A percentile compares a stretch with the other conserved stretches of the same genome.
phyloP scores from a whole-genome alignment of 2,797 vertebrate genomes.

The Poecilia wingei region DNA sequence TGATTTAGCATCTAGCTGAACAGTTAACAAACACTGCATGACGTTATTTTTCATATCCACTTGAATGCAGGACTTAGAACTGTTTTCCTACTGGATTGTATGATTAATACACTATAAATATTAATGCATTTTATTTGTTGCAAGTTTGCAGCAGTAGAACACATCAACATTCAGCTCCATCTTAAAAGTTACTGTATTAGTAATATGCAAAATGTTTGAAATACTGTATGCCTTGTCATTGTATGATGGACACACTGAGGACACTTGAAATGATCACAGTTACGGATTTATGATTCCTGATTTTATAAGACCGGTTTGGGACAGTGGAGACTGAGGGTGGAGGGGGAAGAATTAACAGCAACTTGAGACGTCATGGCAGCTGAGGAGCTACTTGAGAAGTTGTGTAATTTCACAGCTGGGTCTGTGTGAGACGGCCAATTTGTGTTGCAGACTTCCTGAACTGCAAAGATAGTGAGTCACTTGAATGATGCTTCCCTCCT shows the following conservation, averaged over 20 bases:
- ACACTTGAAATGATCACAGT: conserved; percentile 43
- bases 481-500: conserved; percentile 61
- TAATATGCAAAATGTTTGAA: conserved; percentile 22
- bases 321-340: conserved; percentile 42
- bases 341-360: conserved; percentile 61
- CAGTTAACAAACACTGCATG: not conserved
- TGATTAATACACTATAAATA: not conserved
- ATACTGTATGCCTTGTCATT: conserved; percentile 41
- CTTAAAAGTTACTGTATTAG: conserved; percentile 27
- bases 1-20: not conserved
- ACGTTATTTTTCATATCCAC: not conserved
- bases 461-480: conserved; percentile 48
- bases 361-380: conserved; percentile 62
- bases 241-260: conserved; percentile 36
- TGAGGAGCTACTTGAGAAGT: conserved; percentile 68
- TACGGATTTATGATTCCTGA: conserved; percentile 60
- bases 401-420: conserved; percentile 70
- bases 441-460: conserved; percentile 36
- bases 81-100: not conserved
- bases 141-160: not conserved
- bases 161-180: conserved; percentile 12
- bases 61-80: not conserved
- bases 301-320: conserved; percentile 61
- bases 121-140: not conserved
- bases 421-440: conserved; percentile 43